These are phyloP conservation scores for Zele albiditarsus DNA, from an alignment of 2,888 invertebrate genomes.

Conservation along the genomic window DNA sequence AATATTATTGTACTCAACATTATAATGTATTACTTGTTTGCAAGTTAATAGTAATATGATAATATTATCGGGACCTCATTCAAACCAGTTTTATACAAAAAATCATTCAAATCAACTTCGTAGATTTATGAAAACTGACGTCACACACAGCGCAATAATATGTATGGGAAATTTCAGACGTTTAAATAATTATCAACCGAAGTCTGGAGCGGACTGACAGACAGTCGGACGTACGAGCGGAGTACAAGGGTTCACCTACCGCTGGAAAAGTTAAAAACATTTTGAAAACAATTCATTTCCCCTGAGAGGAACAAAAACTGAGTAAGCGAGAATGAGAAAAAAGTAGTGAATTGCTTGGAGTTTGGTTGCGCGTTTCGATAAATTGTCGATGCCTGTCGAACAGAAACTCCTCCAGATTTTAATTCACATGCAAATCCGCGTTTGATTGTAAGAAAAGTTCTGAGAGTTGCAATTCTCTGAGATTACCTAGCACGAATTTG, in stretches of 20 bases:
- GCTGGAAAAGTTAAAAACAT: not conserved
- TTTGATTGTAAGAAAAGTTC: not conserved
- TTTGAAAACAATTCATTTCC: slow-evolving; percentile 17
- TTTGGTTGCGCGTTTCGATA: slow-evolving; percentile 2
- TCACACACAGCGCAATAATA: not conserved
- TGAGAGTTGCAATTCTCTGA: not conserved
- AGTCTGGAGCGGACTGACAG: not conserved
- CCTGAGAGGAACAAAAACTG: not conserved
- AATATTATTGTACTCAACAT: not conserved
- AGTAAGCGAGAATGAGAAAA: not conserved
- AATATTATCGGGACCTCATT: no score
- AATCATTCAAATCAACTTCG: no score
- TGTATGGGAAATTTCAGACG: not conserved
- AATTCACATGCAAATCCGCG: not conserved
- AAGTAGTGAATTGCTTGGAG: slow-evolving; percentile 16
- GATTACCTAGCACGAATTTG: not conserved
- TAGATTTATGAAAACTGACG: no score
- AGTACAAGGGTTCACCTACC: not conserved
- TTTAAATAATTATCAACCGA: not conserved
- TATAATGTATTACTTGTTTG: no score
- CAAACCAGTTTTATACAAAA: no score
- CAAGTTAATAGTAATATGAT: no score
- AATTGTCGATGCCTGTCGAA: slow-evolving; percentile 15
- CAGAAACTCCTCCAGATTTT: not conserved
- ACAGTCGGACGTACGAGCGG: not conserved